Conservation (phyloP, 2,113 vertebrate species). For the Coreoperca whiteheadi region DNA sequence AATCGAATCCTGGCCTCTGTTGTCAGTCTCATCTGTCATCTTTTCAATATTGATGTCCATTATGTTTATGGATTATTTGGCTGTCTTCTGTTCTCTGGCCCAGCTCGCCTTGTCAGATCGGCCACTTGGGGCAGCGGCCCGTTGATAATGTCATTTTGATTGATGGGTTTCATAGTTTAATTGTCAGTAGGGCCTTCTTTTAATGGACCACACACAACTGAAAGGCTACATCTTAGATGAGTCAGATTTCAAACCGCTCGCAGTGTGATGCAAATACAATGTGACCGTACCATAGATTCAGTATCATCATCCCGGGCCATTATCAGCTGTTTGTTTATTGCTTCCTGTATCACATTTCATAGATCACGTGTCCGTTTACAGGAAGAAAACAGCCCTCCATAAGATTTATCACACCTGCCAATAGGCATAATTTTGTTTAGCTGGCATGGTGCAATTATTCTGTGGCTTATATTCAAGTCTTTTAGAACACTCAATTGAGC, state of each 20-base stretch:
- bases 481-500: neutral
- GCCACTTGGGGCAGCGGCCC: slow-evolving; percentile 69
- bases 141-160: slow-evolving; percentile 76
- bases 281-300: slow-evolving; percentile 49
- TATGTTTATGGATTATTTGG: slow-evolving; percentile 79
- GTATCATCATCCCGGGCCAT: slow-evolving; percentile 67
- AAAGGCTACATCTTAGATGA: slow-evolving; percentile 56
- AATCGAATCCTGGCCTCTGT: slow-evolving; percentile 78
- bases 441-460: slow-evolving; percentile 27
- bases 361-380: slow-evolving; percentile 71
- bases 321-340: slow-evolving; percentile 68
- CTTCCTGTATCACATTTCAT: slow-evolving; percentile 80
- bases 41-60: slow-evolving; percentile 81
- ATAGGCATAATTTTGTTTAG: slow-evolving; percentile 49
- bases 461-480: slow-evolving; percentile 9
- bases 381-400: slow-evolving; percentile 59
- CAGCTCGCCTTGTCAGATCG: slow-evolving; percentile 59
- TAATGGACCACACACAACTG: slow-evolving; percentile 57
- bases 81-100: slow-evolving; percentile 65
- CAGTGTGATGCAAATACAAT: slow-evolving; percentile 35
- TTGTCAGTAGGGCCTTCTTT: slow-evolving; percentile 67
- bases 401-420: slow-evolving; percentile 71
- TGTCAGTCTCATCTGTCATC: slow-evolving; percentile 79
- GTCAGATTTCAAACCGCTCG: slow-evolving; percentile 51
- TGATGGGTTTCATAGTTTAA: slow-evolving; percentile 76